These are phyloP conservation scores for Caiman crocodilus DNA, from an alignment of 2,797 vertebrate species.

Conservation along the genomic window DNA sequence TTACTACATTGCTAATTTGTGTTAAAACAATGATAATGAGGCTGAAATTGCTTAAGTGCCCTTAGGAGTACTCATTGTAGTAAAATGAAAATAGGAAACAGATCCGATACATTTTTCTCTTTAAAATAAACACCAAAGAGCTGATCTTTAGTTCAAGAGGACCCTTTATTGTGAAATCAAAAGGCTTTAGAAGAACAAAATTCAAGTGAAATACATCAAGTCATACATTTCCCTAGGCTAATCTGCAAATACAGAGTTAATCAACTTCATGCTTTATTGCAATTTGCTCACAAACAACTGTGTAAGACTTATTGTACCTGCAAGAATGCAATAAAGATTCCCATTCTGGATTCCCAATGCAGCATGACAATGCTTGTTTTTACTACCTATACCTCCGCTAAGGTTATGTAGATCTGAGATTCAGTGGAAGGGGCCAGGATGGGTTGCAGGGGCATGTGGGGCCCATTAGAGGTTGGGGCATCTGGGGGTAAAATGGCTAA, in stretches of 20 bases:
- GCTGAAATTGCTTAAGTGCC: not conserved
- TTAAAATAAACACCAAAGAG: not conserved
- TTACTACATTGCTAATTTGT: not conserved
- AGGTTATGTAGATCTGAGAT: fast-evolving
- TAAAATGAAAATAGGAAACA: not conserved
- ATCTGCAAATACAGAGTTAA: not conserved
- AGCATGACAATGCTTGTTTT: not conserved
- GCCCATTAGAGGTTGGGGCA: not conserved
- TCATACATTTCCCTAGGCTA: not conserved
- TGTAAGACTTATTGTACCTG: not conserved
- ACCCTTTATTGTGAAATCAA: not conserved
- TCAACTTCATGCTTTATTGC: not conserved
- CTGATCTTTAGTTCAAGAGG: not conserved
- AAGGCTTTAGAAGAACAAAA: not conserved
- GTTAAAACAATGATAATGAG: not conserved
- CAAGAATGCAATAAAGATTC: not conserved
- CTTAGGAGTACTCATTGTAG: not conserved
- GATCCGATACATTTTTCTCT: not conserved
- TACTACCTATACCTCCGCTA: not conserved
- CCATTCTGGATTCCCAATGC: not conserved
- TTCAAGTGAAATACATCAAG: not conserved
- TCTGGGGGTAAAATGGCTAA: not conserved
- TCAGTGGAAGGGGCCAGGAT: not conserved
- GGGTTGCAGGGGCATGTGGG: not conserved
- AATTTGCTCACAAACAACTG: not conserved